phyloP scores from a whole-genome alignment of 2,797 vertebrate species.

The Lagothrix lagotricha region DNA sequence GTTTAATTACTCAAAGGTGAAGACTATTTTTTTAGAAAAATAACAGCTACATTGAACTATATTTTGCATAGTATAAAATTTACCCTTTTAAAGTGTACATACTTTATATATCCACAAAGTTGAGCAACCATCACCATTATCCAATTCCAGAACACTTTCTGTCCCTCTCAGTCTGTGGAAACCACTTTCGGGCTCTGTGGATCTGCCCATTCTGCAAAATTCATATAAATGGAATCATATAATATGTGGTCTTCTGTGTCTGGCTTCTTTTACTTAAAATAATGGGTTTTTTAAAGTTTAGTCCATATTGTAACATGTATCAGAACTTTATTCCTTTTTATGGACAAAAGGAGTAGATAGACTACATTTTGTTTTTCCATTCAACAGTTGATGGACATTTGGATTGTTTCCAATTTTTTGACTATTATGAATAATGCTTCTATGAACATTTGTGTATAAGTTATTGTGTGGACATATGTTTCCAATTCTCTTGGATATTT shows the following conservation, averaged over 20 bases:
- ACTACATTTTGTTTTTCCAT: background rate
- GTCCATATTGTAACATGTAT: background rate
- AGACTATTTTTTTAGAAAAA: background rate
- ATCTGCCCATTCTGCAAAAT: background rate
- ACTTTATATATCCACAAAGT: background rate
- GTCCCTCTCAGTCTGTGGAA: background rate
- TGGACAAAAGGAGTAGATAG: background rate
- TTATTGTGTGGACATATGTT: background rate
- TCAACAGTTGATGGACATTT: background rate
- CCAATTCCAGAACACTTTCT: background rate
- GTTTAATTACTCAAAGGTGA: background rate
- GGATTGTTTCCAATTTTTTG: background rate
- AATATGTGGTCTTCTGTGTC: background rate
- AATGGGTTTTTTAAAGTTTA: background rate
- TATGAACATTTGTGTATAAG: background rate
- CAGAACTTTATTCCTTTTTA: background rate
- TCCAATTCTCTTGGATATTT: background rate
- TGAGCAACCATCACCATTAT: background rate
- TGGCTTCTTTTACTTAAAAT: background rate
- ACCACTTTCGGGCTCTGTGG: background rate
- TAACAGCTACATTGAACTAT: background rate
- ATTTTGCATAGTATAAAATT: background rate
- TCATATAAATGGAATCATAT: background rate
- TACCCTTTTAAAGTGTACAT: background rate
- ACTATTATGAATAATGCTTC: background rate